Percentiles rank a stretch among this genome's conserved stretches.
Conservation (phyloP, 2,888 invertebrate species). For the Hofmannophila pseudospretella region DNA sequence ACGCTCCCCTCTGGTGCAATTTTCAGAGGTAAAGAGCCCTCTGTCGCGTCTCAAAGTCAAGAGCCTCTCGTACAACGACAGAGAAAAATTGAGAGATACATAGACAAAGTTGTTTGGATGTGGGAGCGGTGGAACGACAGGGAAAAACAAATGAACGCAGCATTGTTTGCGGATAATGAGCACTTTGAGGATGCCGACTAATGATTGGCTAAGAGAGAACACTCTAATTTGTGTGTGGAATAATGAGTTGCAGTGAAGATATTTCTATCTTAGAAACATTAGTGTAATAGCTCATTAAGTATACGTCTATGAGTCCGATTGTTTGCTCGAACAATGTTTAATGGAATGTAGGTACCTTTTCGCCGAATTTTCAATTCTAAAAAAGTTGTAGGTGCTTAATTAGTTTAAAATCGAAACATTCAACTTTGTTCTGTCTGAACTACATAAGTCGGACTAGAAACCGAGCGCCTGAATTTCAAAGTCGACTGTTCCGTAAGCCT, state of each 20-base stretch:
- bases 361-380: too few species aligned
- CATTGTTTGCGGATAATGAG: constrained; percentile 29
- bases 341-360: too few species aligned
- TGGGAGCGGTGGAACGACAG: constrained; percentile 31
- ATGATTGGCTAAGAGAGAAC: constrained; percentile 4
- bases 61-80: constrained; percentile 39
- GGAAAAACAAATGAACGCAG: constrained; percentile 46
- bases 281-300: too few species aligned
- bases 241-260: neutral
- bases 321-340: too few species aligned
- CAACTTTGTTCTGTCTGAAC: too few species aligned
- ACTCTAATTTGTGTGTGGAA: neutral
- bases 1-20: constrained; percentile 53
- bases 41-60: constrained; percentile 49
- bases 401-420: too few species aligned
- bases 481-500: too few species aligned
- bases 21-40: constrained; percentile 53
- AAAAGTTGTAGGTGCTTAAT: too few species aligned
- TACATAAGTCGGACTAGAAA: too few species aligned
- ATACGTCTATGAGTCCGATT: too few species aligned
- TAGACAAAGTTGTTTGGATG: constrained; percentile 10
- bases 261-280: neutral
- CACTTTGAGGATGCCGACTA: constrained; percentile 16
- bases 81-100: constrained; percentile 52
- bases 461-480: too few species aligned